Evolutionary conservation across 1,140 invertebrate species (phyloP), one percentile per base, ranked within the genome.

Genomic region (Charaxes varanes): DNA sequence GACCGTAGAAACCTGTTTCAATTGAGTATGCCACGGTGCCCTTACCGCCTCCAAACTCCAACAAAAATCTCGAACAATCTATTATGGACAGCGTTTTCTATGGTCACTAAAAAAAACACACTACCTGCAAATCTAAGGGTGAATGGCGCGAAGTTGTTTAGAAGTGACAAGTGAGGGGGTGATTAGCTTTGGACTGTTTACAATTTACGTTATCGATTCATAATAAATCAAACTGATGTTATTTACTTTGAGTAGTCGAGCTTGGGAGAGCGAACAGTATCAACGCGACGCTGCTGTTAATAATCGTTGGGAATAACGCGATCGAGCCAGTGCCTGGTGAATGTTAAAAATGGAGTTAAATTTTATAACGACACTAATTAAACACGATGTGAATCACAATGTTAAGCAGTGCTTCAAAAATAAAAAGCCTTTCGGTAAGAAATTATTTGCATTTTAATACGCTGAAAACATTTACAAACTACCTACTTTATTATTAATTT

Each of bases 331-430:
- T 37, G 35, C 24, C 32, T 54, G 40, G 42, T 46, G 35, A 44
- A 31, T 36, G 37, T 46, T 59, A 48, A 68, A 58, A 53, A 78
- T 81, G 77, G 69, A 81, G 54, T 52, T 81, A 23, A 79, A 81
- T 46, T 76, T 81, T 38, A 55, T 81, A 59, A 72, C 73, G 21
- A 76, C 71, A 7, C 54, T 82, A 41, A 70, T 84, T 26, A 84
- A 78, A 61, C 84, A 82, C 53, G 84, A 85, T 58, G 61, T 85
- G 40, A 85, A 85, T 37, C 73, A 81, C 41, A 84, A 85, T 62
- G 72, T 84, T 49, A 79, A 63, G 64, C 63, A 84, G 68, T 84
- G 79, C 48, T 81, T 84, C 48, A 81, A 82, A 59, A 50, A 65
- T 3, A 84, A 81, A 63, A 84, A 76, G 53, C 54, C 71, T 10